Percentiles rank a stretch among this genome's conserved stretches.
Conservation (phyloP, 2,888 invertebrate species). For the Cremastobaeus sp. region DNA sequence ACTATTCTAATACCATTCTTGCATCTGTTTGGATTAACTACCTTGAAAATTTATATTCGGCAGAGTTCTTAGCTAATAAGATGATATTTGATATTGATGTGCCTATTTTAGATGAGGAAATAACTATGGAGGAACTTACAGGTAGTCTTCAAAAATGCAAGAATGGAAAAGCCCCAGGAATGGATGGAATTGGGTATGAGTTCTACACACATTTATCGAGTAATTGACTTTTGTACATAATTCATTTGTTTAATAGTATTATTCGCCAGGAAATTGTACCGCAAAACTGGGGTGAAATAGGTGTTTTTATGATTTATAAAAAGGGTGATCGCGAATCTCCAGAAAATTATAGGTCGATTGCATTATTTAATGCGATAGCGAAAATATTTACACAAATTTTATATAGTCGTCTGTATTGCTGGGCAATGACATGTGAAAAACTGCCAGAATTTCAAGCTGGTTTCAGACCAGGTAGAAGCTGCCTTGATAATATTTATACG, state of each 20-base stretch:
- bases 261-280: not conserved
- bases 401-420: slow-evolving; percentile 1
- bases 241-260: slow-evolving; percentile 2
- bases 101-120: not conserved
- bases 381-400: slow-evolving; percentile 15
- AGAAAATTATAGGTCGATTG: slow-evolving; percentile 14
- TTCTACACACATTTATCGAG: not conserved
- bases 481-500: slow-evolving; percentile 23
- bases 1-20: not conserved
- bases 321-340: not conserved
- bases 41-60: not conserved
- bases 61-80: slow-evolving; percentile 1
- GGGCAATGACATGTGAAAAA: not conserved
- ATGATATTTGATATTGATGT: not conserved
- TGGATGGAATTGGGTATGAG: not conserved
- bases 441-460: slow-evolving; percentile 22
- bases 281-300: not conserved
- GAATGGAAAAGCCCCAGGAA: slow-evolving; percentile 10
- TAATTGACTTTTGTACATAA: slow-evolving; percentile 2
- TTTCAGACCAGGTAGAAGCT: slow-evolving; percentile 4
- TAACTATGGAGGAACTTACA: not conserved
- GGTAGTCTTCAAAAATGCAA: not conserved
- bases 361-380: not conserved
- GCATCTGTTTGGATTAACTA: not conserved
- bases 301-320: slow-evolving; percentile 6